Conservation (phyloP, 2,888 invertebrate genomes). For the Aspidiotus destructor region DNA sequence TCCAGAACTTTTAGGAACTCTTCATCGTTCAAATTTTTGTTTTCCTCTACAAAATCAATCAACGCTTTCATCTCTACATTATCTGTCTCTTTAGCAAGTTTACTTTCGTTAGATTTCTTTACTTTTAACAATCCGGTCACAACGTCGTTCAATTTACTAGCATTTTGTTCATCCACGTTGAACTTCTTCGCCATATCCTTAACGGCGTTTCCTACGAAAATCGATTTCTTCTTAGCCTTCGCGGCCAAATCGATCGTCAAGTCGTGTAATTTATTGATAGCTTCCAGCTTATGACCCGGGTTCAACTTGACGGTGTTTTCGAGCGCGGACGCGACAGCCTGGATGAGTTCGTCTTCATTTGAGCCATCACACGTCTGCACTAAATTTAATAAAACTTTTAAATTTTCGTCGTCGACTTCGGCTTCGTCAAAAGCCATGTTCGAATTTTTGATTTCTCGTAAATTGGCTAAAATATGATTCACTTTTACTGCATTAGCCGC, state of each 20-base stretch:
- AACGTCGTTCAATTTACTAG: too few relatives aligned
- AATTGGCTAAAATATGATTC: background rate
- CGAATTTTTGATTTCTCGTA: slow-evolving; percentile 4
- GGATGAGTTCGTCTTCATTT: background rate
- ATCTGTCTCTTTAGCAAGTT: slow-evolving; percentile 36
- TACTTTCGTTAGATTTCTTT: too few relatives aligned
- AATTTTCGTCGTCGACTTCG: slow-evolving; percentile 2
- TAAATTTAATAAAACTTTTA: background rate
- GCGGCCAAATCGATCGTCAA: background rate
- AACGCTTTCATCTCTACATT: slow-evolving; percentile 42
- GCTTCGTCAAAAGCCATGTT: background rate
- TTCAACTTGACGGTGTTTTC: slow-evolving; percentile 2
- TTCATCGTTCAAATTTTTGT: background rate
- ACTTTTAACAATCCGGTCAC: too few relatives aligned
- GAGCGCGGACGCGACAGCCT: background rate
- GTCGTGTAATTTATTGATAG: slow-evolving; percentile 7
- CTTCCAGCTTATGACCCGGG: background rate
- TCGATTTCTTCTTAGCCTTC: background rate
- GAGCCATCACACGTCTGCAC: background rate
- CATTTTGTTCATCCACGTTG: too few relatives aligned
- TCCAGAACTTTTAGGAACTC: background rate
- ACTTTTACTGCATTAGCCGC: background rate
- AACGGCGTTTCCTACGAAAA: too few relatives aligned
- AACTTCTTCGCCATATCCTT: too few relatives aligned
- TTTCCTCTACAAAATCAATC: too few relatives aligned